Evolutionary conservation across 2,888 invertebrate species (phyloP), one percentile per base, ranked within the genome.

Genomic region (Liopterus haemorrhoidalis): DNA sequence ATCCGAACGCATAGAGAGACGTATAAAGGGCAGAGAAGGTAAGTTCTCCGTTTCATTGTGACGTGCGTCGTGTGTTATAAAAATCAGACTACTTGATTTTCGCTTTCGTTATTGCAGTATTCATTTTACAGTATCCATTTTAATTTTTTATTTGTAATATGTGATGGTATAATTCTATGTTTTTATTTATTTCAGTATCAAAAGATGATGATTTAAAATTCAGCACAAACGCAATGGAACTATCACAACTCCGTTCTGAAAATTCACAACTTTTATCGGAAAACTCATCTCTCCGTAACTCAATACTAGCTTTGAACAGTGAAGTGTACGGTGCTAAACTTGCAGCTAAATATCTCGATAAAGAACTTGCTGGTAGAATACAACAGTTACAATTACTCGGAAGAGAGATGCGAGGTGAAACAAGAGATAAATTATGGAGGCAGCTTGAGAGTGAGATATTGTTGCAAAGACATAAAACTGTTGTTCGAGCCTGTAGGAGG

Each of bases 391-490:
- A 90, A 64, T 69, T 90, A 39, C 70, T 91, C 51, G 86, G 78
- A 8, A 71, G 85, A 46, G 87, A 88, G 61, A 83, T 88, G 83
- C 75, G 83, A 28, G 81, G 85, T 2, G 81, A 84, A 52, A 76
- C 88, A 27, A 75, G 88, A 56, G 86, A 88, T 62, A 82, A 85
- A 33, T 68, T 90, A 4, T 84, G 83, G 83, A 72, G 85, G 51
- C 81, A 89, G 72, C 72, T 90, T 56, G 89, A 90, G 63, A 85
- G 88, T 0, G 89, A 90, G 70, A 90, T 90, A 57, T 76, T 89
- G 50, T 73, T 90, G 41, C 88, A 90, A 67, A 73, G 88, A 19
- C 87, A 88, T 70, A 89, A 89, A 69, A 87, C 88, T 35, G 80
- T 89, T 5, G 78, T 78, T 45, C 72, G 78, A 52, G 79, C 78